phyloP scores from a whole-genome alignment of 2,113 vertebrate genomes.

The Natator depressus region DNA sequence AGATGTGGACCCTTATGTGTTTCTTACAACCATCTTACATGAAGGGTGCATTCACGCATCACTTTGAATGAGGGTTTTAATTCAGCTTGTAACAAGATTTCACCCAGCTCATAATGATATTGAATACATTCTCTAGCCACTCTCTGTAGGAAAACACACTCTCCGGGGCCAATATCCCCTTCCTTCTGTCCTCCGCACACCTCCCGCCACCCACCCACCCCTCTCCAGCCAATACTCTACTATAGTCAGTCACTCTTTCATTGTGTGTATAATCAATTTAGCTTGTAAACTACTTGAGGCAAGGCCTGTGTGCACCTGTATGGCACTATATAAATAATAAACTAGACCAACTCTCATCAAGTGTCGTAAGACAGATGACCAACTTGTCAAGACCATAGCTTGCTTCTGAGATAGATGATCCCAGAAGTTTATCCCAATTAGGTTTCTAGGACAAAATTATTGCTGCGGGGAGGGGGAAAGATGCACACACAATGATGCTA shows the following conservation, averaged over 20 bases:
- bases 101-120: not conserved
- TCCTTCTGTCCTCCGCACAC: not conserved
- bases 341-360: rapidly evolving
- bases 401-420: not conserved
- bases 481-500: not conserved
- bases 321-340: not conserved
- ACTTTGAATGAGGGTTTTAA: no score
- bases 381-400: not conserved
- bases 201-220: not conserved
- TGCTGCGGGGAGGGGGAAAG: not conserved
- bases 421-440: not conserved
- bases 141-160: not conserved
- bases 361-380: not conserved
- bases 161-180: constrained; percentile 32
- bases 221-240: not conserved
- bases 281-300: not conserved
- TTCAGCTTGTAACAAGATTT: no score
- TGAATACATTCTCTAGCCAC: not conserved
- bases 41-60: no score
- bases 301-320: not conserved
- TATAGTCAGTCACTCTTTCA: not conserved
- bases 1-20: no score
- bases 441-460: not conserved
- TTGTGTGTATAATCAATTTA: not conserved
- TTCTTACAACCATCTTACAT: no score